Evolutionary conservation across 2,888 invertebrate genomes (phyloP), one percentile per base, ranked within the genome.

Genomic region (Ryuthela nishihirai): DNA sequence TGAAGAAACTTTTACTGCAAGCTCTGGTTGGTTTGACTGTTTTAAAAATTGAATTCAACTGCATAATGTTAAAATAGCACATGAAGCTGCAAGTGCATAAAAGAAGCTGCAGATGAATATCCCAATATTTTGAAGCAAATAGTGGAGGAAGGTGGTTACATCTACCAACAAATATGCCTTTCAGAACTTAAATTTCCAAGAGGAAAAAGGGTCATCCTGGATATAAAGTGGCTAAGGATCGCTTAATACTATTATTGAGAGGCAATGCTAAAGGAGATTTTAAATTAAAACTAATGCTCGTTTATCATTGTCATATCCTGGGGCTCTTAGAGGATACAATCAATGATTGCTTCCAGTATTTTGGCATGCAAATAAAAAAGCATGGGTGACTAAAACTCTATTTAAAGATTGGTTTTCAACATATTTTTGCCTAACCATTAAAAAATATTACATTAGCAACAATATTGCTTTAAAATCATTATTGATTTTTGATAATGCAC

Each of bases 251-350:
- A 32, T 65, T 70, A 17, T 61, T 70, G 18, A 65, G 69, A 50
- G 68, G 64, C 21, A 73, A 72, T 67, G 70, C 69, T 26, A 64
- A 60, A 41, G 69, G 69, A 25, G 34, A 34, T 9, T 67, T 66
- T 34, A 70, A 69, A 59, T 54, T 70, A 40, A 72, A 71, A 65
- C 71, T 71, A 43, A 59, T 72, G 45, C 63, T 72, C 12, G 64
- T 71, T 43, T 69, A 73, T 62, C 62, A 60, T 68, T 69, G 5
- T 66, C 67, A 64, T 71, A 70, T 66, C 72, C 71, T 52, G 67
- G 67, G 55, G 67, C 68, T 46, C 53, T 72, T 43, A 68, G 54
- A 38, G 60, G 66, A 39, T 60, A 64, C 10, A 59, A 62, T 25
- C 69, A 69, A 26, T 39, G 67, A 9, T 62, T 68, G 49, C 64